Percentiles rank a stretch among this genome's conserved stretches.
Conservation (phyloP, 2,888 invertebrate genomes). For the Synergus gifuensis region DNA sequence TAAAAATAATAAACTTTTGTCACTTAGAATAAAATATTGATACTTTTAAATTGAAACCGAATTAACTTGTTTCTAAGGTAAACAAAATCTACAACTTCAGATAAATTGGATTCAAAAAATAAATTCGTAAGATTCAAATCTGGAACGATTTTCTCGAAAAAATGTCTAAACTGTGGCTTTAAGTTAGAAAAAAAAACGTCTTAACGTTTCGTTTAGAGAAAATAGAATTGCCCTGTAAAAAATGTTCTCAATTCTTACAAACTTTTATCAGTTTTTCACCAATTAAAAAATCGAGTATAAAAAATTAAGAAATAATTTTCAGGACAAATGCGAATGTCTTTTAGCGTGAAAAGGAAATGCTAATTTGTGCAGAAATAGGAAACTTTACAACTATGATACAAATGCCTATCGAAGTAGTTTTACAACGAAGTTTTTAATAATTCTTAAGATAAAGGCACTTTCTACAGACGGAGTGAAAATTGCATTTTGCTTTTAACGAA, state of each 20-base stretch:
- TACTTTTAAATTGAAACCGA: background rate
- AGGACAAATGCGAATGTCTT: constrained; percentile 4
- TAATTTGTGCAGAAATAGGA: constrained; percentile 7
- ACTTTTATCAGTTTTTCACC: background rate
- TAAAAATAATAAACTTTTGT: constrained; percentile 6
- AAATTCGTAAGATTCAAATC: background rate
- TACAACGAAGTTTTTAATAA: background rate
- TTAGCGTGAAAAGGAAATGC: constrained; percentile 7
- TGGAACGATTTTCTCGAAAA: background rate
- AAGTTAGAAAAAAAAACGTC: background rate
- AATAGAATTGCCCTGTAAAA: background rate
- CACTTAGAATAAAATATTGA: background rate
- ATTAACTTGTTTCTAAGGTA: background rate
- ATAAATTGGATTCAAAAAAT: background rate
- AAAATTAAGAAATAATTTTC: background rate
- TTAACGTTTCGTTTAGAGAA: background rate
- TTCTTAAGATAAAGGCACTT: constrained; percentile 36
- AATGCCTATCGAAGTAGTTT: constrained; percentile 8
- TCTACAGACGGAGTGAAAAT: constrained; percentile 26
- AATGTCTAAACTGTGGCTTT: background rate
- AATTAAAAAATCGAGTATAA: background rate
- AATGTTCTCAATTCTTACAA: background rate
- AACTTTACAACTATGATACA: constrained; percentile 16
- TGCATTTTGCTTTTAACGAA: constrained; percentile 10
- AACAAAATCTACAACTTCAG: background rate